A percentile compares a stretch with the other conserved stretches of the same genome.
These are phyloP conservation scores for Lerema accius DNA, from an alignment of 1,140 invertebrate species.

Conservation along the genomic window DNA sequence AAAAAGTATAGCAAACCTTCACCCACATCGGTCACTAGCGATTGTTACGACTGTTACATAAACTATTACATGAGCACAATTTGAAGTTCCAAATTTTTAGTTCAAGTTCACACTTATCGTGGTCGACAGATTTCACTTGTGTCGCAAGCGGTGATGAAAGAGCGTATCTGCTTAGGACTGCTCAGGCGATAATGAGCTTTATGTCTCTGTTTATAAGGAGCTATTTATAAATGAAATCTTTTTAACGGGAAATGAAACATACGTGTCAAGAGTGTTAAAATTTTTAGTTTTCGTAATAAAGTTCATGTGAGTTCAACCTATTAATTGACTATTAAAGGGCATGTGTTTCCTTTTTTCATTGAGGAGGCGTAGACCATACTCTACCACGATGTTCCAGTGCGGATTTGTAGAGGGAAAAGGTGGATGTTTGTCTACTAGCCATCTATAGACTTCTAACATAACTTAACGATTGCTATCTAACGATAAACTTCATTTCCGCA, in stretches of 20 bases:
- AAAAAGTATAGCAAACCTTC: conserved; percentile 18
- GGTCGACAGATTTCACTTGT: conserved; percentile 41
- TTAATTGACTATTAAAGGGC: no score
- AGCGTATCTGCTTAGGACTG: conserved; percentile 10
- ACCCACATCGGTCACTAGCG: conserved; percentile 18
- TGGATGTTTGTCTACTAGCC: no score
- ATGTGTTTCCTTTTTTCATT: no score
- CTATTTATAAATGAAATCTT: background rate
- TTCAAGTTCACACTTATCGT: conserved; percentile 41
- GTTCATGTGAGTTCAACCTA: background rate
- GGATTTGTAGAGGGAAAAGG: no score
- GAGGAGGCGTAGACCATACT: no score
- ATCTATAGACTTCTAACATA: no score
- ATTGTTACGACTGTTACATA: conserved; percentile 22
- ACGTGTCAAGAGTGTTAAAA: background rate
- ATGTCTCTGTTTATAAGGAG: background rate
- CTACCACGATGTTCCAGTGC: no score
- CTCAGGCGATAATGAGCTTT: conserved; percentile 1
- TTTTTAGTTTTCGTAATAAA: background rate
- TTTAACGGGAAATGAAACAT: background rate
- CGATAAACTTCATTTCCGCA: no score
- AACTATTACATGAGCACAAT: conserved; percentile 24
- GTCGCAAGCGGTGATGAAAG: conserved; percentile 27
- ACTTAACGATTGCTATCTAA: no score
- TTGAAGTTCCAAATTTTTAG: conserved; percentile 22